phyloP scores from a whole-genome alignment of 2,113 vertebrate species.

The Apteryx mantelli region DNA sequence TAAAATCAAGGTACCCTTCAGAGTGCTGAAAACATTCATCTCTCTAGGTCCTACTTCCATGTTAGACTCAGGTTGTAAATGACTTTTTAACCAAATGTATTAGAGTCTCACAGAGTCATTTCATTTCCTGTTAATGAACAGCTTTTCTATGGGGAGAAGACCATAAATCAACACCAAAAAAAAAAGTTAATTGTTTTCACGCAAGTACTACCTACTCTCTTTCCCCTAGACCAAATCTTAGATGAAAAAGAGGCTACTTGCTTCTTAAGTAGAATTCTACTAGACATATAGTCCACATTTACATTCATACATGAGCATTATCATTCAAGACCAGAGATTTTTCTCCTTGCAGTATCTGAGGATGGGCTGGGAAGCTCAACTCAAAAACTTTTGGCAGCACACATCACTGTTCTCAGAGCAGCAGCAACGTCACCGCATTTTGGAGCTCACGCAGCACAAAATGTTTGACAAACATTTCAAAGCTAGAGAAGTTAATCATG shows the following conservation, averaged over 20 bases:
- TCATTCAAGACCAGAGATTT: background rate
- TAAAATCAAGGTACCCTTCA: background rate
- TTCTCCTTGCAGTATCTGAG: background rate
- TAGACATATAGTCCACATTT: background rate
- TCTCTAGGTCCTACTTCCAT: background rate
- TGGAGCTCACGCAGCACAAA: background rate
- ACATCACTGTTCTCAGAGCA: too few species aligned
- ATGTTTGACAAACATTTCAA: background rate
- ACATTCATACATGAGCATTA: background rate
- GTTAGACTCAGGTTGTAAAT: background rate
- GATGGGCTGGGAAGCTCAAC: background rate
- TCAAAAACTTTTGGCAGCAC: too few species aligned
- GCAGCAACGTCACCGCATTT: background rate
- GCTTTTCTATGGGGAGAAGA: background rate
- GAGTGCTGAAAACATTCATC: background rate
- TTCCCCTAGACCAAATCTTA: background rate
- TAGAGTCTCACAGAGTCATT: background rate
- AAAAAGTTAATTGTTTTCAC: background rate
- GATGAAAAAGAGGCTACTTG: background rate
- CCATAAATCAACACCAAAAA: background rate
- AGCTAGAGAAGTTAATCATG: background rate
- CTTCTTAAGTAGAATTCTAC: background rate
- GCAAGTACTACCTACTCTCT: background rate
- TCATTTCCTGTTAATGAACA: constrained; percentile 22
- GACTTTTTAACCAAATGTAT: background rate